phyloP scores from a whole-genome alignment of 2,113 vertebrate genomes.

The Donacobius atricapilla region DNA sequence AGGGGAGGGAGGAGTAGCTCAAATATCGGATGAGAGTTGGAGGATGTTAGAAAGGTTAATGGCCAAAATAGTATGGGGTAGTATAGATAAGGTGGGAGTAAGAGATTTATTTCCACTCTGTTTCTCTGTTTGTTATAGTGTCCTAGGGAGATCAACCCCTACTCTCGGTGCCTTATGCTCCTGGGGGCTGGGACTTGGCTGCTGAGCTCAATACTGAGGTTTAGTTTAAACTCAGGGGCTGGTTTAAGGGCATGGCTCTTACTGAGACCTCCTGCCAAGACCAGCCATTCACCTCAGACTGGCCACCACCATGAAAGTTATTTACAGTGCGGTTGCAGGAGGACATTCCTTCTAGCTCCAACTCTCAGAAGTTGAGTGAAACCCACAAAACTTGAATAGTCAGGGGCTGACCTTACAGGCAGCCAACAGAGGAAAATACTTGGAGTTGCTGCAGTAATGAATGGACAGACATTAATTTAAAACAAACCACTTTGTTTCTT shows the following conservation, averaged over 20 bases:
- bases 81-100: background rate
- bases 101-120: background rate
- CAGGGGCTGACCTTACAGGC: conserved; percentile 23
- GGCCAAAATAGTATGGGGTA: background rate
- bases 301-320: conserved; percentile 12
- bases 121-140: background rate
- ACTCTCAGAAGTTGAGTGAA: conserved; percentile 33
- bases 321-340: conserved; percentile 36
- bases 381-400: conserved; percentile 15
- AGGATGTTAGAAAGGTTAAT: background rate
- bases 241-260: background rate
- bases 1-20: background rate
- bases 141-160: background rate
- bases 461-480: conserved; percentile 57
- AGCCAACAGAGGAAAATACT: background rate
- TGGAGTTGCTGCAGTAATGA: background rate
- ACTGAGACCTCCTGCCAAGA: background rate
- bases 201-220: rapidly evolving
- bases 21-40: background rate
- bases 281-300: background rate
- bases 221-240: background rate
- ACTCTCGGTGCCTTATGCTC: background rate
- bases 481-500: conserved; percentile 64
- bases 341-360: conserved; percentile 17
- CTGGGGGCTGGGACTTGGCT: background rate